Evolutionary conservation across 1,140 invertebrate species (phyloP).

Genomic region (Physella acuta): DNA sequence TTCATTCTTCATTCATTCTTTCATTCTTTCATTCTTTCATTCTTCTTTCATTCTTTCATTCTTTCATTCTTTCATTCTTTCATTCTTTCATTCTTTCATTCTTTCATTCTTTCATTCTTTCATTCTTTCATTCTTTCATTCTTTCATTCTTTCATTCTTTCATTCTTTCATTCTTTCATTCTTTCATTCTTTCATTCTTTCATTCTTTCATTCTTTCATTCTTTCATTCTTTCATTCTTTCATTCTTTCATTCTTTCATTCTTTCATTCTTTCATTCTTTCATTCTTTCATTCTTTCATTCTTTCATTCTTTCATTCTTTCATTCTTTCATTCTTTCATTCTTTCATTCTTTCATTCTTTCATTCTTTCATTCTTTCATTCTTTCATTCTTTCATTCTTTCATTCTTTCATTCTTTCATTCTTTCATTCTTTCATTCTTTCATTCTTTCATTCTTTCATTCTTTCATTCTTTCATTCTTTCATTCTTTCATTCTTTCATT

Average conservation of each 20-base stretch:
- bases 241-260: background rate
- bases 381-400: background rate
- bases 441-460: background rate
- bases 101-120: too few relatives aligned
- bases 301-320: background rate
- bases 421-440: background rate
- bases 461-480: background rate
- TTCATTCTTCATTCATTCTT: too few relatives aligned
- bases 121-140: background rate
- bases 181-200: background rate
- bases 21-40: too few relatives aligned
- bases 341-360: background rate
- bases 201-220: background rate
- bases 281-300: background rate
- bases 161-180: background rate
- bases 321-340: background rate
- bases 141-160: background rate
- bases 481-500: background rate
- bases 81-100: too few relatives aligned
- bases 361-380: background rate
- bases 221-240: background rate
- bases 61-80: too few relatives aligned
- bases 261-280: background rate
- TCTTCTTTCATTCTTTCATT: too few relatives aligned
- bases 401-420: background rate